phyloP scores from a whole-genome alignment of 1,140 invertebrate genomes.

The Harlomillsia oculata region DNA sequence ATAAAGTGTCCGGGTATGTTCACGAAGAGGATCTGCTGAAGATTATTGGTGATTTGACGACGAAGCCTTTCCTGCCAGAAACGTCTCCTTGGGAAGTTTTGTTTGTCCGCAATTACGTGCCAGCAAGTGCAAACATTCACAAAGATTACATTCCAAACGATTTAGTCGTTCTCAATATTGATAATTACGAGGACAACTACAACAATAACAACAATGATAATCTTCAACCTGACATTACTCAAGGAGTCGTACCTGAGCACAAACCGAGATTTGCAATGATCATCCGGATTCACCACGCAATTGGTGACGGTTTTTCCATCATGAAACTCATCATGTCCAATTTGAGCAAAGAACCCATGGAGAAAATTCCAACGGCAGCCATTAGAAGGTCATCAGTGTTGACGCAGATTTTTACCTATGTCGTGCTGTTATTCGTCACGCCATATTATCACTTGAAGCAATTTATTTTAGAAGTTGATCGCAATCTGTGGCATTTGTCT shows the following conservation, averaged over 20 bases:
- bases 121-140: background rate
- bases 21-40: conserved; percentile 17
- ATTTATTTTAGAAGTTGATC: conserved; percentile 14
- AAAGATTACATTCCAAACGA: background rate
- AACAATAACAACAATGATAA: background rate
- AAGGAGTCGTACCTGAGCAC: too few relatives aligned
- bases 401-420: background rate
- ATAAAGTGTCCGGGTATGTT: background rate
- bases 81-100: conserved; percentile 26
- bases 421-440: background rate
- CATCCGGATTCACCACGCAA: conserved; percentile 24
- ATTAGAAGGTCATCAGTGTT: background rate
- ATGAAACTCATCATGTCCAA: conserved; percentile 23
- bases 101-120: conserved; percentile 12
- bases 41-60: conserved; percentile 10
- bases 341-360: conserved; percentile 16
- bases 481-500: conserved; percentile 17
- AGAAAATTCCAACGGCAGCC: conserved; percentile 3
- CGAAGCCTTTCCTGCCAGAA: conserved; percentile 13
- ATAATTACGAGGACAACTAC: too few relatives aligned
- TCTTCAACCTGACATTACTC: background rate
- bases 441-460: conserved; percentile 19
- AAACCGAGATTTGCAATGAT: conserved; percentile 18
- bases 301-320: conserved; percentile 28
- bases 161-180: too few relatives aligned